phyloP scores from a whole-genome alignment of 2,888 invertebrate genomes.

The Sarcophaga rosellei region DNA sequence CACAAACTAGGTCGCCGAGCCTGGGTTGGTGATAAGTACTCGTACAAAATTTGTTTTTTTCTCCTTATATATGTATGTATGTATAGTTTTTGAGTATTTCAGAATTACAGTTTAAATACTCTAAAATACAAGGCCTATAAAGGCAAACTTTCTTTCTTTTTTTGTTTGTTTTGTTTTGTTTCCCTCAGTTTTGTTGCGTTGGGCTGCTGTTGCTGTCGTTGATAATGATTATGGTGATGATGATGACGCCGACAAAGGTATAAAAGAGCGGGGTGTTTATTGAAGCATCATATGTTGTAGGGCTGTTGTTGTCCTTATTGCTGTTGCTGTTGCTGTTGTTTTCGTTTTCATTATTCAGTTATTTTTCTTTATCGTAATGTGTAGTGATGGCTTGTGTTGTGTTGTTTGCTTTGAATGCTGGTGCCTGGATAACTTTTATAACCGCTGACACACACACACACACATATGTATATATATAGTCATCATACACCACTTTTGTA shows the following conservation, averaged over 20 bases:
- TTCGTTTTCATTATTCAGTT: constrained; percentile 16
- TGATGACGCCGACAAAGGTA: not conserved
- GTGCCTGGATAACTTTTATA: constrained; percentile 76
- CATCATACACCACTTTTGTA: constrained; percentile 1
- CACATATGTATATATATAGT: constrained; percentile 36
- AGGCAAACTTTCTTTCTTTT: constrained; percentile 23
- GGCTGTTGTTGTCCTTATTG: constrained; percentile 12
- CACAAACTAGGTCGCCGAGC: constrained; percentile 67
- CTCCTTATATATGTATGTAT: not conserved
- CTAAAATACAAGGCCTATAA: constrained; percentile 53
- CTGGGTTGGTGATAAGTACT: constrained; percentile 47
- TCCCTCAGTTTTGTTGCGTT: not conserved
- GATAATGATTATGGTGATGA: constrained; percentile 1
- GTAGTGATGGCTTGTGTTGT: constrained; percentile 12
- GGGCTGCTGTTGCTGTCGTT: constrained; percentile 20
- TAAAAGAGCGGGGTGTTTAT: constrained; percentile 41
- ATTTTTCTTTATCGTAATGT: constrained; percentile 8
- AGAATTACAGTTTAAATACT: constrained; percentile 56
- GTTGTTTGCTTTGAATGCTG: constrained; percentile 58
- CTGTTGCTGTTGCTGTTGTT: not conserved
- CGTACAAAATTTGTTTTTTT: not conserved
- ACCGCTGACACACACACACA: constrained; percentile 69
- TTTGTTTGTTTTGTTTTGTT: constrained; percentile 14
- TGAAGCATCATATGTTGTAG: constrained; percentile 53
- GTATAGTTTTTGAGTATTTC: constrained; percentile 47